A percentile compares a stretch with the other conserved stretches of the same genome.
Conservation (phyloP, 2,888 invertebrate genomes). For the Lochmaea capreae region DNA sequence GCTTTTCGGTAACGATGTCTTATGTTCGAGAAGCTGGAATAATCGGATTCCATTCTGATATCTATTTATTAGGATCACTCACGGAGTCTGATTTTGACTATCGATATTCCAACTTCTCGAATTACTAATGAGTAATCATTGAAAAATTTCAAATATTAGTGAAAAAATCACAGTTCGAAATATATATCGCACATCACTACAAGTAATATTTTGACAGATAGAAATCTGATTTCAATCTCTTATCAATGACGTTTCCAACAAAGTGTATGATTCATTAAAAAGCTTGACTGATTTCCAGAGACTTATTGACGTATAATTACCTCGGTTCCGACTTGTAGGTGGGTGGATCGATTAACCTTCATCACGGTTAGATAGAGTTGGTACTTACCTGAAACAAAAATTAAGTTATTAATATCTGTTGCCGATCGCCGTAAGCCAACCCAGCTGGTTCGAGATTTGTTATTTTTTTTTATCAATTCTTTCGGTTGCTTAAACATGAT, state of each 20-base stretch:
- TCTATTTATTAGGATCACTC: slow-evolving; percentile 30
- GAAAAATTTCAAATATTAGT: neutral
- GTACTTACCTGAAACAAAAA: slow-evolving; percentile 44
- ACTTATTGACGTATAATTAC: slow-evolving; percentile 30
- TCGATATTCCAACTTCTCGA: neutral
- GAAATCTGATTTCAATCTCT: too few species aligned
- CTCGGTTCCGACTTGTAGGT: slow-evolving; percentile 31
- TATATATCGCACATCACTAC: too few species aligned
- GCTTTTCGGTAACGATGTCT: slow-evolving; percentile 42
- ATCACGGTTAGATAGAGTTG: slow-evolving; percentile 25
- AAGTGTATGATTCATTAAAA: slow-evolving; percentile 8
- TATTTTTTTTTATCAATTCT: slow-evolving; percentile 15
- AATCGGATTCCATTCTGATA: slow-evolving; percentile 45
- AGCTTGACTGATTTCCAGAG: slow-evolving; percentile 17
- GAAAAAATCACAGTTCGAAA: too few species aligned
- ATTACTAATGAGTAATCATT: neutral
- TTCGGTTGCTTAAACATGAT: slow-evolving; percentile 7
- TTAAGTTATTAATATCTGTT: slow-evolving; percentile 33
- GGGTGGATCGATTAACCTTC: slow-evolving; percentile 22
- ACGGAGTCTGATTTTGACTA: neutral
- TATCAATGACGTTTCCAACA: too few species aligned
- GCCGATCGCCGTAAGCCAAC: slow-evolving; percentile 23
- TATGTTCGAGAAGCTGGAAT: slow-evolving; percentile 44
- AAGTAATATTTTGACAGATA: too few species aligned
- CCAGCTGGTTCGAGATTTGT: slow-evolving; percentile 27